These are phyloP conservation scores for Pungitius pungitius DNA, from an alignment of 2,113 vertebrate genomes.

Conservation along the genomic window DNA sequence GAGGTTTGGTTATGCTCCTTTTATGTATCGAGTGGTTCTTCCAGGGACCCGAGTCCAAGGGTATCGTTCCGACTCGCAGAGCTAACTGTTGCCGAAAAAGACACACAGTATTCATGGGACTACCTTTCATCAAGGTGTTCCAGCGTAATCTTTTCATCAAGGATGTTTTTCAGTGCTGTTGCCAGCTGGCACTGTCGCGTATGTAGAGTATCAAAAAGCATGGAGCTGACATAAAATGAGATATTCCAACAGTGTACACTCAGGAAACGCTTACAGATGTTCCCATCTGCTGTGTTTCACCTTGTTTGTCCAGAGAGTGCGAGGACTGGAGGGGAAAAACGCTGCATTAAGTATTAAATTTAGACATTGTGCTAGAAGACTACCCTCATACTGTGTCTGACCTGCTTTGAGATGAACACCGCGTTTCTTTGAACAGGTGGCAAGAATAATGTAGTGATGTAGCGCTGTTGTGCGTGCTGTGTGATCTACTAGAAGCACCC, in stretches of 20 bases:
- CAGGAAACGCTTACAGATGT: conserved; percentile 62
- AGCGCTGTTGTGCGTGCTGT: conserved; percentile 27
- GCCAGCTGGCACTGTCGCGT: neutral
- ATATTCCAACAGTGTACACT: conserved; percentile 45
- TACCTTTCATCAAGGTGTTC: neutral
- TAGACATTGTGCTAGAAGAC: conserved; percentile 41
- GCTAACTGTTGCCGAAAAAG: neutral
- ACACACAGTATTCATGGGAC: neutral
- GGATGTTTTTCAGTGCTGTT: neutral
- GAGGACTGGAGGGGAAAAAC: conserved; percentile 38
- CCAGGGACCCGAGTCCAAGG: neutral
- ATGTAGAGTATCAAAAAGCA: conserved; percentile 22
- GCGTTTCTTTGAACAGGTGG: conserved; percentile 44
- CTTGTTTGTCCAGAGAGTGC: conserved; percentile 30
- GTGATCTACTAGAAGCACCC: conserved; percentile 5
- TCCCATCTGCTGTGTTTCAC: conserved; percentile 60
- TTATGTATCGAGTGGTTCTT: neutral
- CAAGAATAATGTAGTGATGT: conserved; percentile 34
- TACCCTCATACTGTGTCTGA: conserved; percentile 33
- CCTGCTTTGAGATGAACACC: conserved; percentile 34
- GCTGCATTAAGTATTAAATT: conserved; percentile 41
- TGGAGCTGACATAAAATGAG: conserved; percentile 26
- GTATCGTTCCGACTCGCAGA: neutral
- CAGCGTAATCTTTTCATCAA: neutral
- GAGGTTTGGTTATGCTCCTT: neutral